Conservation (phyloP, 2,888 invertebrate genomes). For the Bellardia pandia region DNA sequence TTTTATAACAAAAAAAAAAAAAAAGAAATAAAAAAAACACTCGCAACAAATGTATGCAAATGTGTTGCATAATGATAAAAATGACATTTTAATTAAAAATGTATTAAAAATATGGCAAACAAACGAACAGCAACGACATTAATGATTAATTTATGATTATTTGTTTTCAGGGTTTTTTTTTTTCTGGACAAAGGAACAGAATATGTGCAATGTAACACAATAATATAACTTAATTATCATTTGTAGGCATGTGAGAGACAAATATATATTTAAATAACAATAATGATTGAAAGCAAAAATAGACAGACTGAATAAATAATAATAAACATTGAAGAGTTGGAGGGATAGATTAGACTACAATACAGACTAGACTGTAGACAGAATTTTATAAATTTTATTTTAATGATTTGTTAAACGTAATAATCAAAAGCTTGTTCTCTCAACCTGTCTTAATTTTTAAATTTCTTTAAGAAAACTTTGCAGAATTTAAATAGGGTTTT, state of each 20-base stretch:
- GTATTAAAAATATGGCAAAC: conserved; percentile 25
- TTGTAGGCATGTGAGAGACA: neutral
- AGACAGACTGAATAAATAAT: neutral
- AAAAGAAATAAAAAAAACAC: too few relatives aligned
- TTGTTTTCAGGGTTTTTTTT: neutral
- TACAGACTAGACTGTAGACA: too few relatives aligned
- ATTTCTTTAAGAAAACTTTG: too few relatives aligned
- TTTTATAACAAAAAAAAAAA: conserved; percentile 7
- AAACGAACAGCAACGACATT: neutral
- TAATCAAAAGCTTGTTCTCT: too few relatives aligned
- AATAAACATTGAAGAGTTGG: neutral
- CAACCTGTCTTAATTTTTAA: too few relatives aligned
- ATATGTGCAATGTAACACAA: neutral
- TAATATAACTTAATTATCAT: conserved; percentile 31
- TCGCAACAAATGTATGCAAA: conserved; percentile 56
- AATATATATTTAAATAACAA: neutral
- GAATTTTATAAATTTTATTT: too few relatives aligned
- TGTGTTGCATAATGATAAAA: conserved; percentile 69
- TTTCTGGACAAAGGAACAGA: neutral
- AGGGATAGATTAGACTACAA: neutral
- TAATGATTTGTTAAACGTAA: too few relatives aligned
- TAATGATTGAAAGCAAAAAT: conserved; percentile 3
- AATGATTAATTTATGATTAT: conserved; percentile 61
- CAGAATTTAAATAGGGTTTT: too few relatives aligned
- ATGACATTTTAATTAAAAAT: conserved; percentile 72